Percentiles rank a stretch among this genome's conserved stretches.
These are phyloP conservation scores for Cirrhinus molitorella DNA, from an alignment of 2,797 vertebrate genomes.

Conservation along the genomic window DNA sequence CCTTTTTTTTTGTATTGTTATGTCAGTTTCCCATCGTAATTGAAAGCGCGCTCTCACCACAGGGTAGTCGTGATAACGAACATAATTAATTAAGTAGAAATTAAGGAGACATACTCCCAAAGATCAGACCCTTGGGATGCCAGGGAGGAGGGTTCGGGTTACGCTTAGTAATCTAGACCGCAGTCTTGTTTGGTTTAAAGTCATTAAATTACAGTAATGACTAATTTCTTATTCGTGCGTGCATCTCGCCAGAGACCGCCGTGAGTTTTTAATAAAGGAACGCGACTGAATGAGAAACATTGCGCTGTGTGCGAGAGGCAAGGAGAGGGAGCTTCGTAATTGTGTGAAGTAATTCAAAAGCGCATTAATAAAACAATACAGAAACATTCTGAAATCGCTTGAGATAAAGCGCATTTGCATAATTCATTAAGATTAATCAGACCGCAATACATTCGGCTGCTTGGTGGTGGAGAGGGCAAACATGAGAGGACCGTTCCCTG, in stretches of 20 bases:
- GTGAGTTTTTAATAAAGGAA: conserved; percentile 83
- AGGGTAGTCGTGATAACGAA: conserved; percentile 75
- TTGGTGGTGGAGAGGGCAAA: conserved; percentile 69
- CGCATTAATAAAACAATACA: conserved; percentile 87
- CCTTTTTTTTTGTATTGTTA: conserved; percentile 72
- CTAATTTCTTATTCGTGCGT: conserved; percentile 83
- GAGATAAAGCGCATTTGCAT: conserved; percentile 85
- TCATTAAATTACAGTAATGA: conserved; percentile 88
- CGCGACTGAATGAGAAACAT: conserved; percentile 80
- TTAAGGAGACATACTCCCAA: conserved; percentile 72
- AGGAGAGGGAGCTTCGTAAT: conserved; percentile 74
- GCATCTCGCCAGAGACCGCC: conserved; percentile 78
- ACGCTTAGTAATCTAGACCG: conserved; percentile 74
- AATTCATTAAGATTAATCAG: conserved; percentile 89
- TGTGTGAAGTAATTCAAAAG: conserved; percentile 82
- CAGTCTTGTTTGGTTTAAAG: conserved; percentile 83
- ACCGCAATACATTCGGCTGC: conserved; percentile 75
- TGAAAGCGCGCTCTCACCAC: conserved; percentile 74
- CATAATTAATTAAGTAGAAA: conserved; percentile 82
- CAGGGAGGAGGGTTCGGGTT: conserved; percentile 52
- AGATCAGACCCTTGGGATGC: conserved; percentile 73
- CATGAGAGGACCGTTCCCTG: conserved; percentile 71
- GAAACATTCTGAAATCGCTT: conserved; percentile 85
- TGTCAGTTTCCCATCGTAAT: conserved; percentile 76
- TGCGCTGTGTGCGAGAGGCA: conserved; percentile 48